These are phyloP conservation scores for Euphysa ruthae DNA, from an alignment of 30 jellyfish, hydroid and myxozoan species.

Conservation along the genomic window DNA sequence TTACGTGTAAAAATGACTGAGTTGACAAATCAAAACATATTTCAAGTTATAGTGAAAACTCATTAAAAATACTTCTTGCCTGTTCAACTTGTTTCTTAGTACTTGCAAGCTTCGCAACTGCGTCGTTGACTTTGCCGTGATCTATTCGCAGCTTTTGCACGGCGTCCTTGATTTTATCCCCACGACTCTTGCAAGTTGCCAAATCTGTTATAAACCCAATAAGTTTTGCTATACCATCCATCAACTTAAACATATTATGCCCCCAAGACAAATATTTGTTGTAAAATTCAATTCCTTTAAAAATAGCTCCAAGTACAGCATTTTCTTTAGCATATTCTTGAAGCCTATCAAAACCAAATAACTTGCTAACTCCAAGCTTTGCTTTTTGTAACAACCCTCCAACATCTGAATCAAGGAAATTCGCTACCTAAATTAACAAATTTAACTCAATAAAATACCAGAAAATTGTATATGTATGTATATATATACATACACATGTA, in stretches of 20 bases:
- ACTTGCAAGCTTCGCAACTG: not conserved
- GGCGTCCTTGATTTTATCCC: not conserved
- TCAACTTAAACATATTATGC: not conserved
- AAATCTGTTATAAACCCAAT: not conserved
- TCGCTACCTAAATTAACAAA: not conserved
- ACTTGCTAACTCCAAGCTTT: not conserved
- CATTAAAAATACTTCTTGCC: too few species aligned
- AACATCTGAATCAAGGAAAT: not conserved
- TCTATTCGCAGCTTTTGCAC: not conserved
- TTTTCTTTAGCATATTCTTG: not conserved
- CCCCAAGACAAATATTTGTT: not conserved
- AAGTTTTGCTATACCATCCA: not conserved
- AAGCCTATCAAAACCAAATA: not conserved
- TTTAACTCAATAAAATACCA: too few species aligned
- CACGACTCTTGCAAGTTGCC: not conserved
- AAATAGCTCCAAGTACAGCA: not conserved
- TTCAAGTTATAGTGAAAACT: too few species aligned
- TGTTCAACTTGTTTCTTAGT: not conserved
- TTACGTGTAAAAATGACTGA: too few species aligned
- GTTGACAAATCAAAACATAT: too few species aligned
- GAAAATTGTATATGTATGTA: too few species aligned
- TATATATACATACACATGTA: too few species aligned
- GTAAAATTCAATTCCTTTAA: not conserved
- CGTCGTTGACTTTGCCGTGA: not conserved
- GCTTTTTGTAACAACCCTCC: not conserved